A percentile compares a stretch with the other conserved stretches of the same genome.
These are phyloP conservation scores for Characodon lateralis DNA, from an alignment of 2,797 vertebrate genomes.

Conservation along the genomic window DNA sequence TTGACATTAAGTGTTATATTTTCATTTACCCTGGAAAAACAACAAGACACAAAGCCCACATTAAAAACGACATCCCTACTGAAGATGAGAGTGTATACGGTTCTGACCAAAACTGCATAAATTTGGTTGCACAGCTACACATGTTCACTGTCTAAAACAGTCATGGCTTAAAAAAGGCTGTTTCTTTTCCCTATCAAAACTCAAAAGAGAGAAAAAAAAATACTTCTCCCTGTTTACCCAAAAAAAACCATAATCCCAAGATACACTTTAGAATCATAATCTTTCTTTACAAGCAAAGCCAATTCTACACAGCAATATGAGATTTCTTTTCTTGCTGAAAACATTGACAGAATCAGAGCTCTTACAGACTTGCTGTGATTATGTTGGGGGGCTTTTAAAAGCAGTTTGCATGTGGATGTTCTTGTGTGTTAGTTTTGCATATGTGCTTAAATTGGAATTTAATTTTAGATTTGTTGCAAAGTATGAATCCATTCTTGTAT, in stretches of 20 bases:
- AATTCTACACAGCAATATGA: background rate
- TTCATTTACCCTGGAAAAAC: background rate
- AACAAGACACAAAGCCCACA: too few relatives aligned
- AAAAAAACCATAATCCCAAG: slow-evolving; percentile 18
- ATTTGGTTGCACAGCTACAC: slow-evolving; percentile 7
- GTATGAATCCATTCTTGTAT: slow-evolving; percentile 8
- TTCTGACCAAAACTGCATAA: background rate
- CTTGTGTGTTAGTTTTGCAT: slow-evolving; percentile 6
- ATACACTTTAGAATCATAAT: slow-evolving; percentile 6
- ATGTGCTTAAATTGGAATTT: slow-evolving; percentile 4
- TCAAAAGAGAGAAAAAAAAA: slow-evolving; percentile 14
- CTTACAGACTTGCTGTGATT: slow-evolving; percentile 13
- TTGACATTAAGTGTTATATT: too few relatives aligned
- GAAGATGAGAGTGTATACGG: background rate
- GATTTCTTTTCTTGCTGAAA: slow-evolving; percentile 1
- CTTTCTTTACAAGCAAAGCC: slow-evolving; percentile 3
- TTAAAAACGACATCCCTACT: background rate
- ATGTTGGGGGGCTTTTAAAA: slow-evolving; percentile 6
- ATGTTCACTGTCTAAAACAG: slow-evolving; percentile 2
- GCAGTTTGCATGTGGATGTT: slow-evolving; percentile 19
- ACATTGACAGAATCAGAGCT: slow-evolving; percentile 7
- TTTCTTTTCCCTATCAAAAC: slow-evolving; percentile 28
- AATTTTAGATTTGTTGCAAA: slow-evolving; percentile 10
- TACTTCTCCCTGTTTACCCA: slow-evolving; percentile 9
- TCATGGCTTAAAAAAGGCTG: slow-evolving; percentile 18